Percentiles rank a stretch among this genome's conserved stretches.
Evolutionary conservation across 1,140 invertebrate genomes (phyloP).

Genomic region (Adoxophyes honmai): DNA sequence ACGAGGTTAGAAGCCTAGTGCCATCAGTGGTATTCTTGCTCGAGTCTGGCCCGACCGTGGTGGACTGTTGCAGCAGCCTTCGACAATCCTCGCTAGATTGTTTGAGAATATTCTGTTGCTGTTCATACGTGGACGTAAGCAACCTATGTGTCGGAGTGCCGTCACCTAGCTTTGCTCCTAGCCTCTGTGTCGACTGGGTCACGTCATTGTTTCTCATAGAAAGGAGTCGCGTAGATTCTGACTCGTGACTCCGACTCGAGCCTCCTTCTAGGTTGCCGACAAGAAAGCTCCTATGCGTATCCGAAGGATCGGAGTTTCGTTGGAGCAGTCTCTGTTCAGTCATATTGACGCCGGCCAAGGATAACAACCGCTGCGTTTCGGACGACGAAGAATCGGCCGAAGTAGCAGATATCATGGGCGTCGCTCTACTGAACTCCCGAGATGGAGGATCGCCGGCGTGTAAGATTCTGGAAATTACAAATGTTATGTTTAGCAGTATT

Average conservation of each 20-base stretch:
- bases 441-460: conserved; percentile 54
- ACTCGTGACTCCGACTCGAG: conserved; percentile 47
- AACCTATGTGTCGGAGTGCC: conserved; percentile 55
- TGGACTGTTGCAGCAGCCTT: conserved; percentile 77
- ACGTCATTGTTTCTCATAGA: conserved; percentile 73
- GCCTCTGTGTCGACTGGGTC: conserved; percentile 61
- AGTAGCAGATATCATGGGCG: conserved; percentile 47
- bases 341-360: conserved; percentile 74
- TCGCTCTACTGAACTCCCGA: conserved; percentile 54
- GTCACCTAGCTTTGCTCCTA: conserved; percentile 58
- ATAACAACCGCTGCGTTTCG: conserved; percentile 74
- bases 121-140: conserved; percentile 69
- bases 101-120: conserved; percentile 79
- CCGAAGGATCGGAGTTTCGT: conserved; percentile 69
- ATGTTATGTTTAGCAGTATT: too few species aligned
- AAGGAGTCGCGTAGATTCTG: conserved; percentile 62
- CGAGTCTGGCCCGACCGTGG: conserved; percentile 66
- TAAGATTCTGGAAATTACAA: conserved; percentile 45
- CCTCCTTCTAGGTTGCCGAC: conserved; percentile 63
- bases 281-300: conserved; percentile 72
- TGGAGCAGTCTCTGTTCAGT: conserved; percentile 75
- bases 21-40: conserved; percentile 57
- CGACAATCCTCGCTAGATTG: conserved; percentile 81
- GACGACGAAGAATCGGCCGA: conserved; percentile 58
- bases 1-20: conserved; percentile 66